A percentile compares a stretch with the other conserved stretches of the same genome.
These are phyloP conservation scores for Edolisoma coerulescens DNA, from an alignment of 2,113 vertebrate species.

Conservation along the genomic window DNA sequence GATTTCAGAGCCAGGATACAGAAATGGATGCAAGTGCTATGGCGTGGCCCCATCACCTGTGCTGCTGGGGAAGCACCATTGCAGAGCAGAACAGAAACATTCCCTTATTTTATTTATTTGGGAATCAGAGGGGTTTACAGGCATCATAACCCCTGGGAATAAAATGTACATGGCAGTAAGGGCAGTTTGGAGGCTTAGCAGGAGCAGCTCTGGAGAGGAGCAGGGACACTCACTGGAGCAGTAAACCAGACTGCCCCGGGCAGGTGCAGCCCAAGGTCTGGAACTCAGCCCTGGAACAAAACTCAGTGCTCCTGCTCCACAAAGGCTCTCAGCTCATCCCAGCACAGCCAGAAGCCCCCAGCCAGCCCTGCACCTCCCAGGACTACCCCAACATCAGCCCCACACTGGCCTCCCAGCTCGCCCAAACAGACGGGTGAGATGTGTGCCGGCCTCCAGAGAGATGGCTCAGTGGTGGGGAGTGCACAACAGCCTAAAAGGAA, in stretches of 20 bases:
- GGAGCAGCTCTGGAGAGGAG: background rate
- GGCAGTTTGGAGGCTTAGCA: background rate
- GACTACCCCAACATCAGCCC: background rate
- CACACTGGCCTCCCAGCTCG: background rate
- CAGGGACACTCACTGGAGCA: background rate
- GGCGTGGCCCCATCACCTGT: background rate
- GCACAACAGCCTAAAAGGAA: background rate
- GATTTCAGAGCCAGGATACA: background rate
- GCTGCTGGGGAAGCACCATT: background rate
- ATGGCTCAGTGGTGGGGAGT: background rate
- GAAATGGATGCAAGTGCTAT: background rate
- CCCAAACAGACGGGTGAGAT: background rate
- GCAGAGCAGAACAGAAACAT: background rate
- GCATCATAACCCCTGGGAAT: background rate
- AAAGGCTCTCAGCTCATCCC: background rate
- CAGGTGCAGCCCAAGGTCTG: background rate
- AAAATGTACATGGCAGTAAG: background rate
- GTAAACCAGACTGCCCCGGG: accelerated
- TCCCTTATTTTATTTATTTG: background rate
- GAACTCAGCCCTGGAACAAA: background rate
- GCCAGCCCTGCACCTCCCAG: background rate
- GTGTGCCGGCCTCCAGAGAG: background rate
- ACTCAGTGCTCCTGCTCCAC: background rate
- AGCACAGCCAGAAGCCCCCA: background rate
- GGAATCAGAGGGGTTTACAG: background rate